phyloP scores from a whole-genome alignment of 2,113 vertebrate species.

The Podarcis muralis region DNA sequence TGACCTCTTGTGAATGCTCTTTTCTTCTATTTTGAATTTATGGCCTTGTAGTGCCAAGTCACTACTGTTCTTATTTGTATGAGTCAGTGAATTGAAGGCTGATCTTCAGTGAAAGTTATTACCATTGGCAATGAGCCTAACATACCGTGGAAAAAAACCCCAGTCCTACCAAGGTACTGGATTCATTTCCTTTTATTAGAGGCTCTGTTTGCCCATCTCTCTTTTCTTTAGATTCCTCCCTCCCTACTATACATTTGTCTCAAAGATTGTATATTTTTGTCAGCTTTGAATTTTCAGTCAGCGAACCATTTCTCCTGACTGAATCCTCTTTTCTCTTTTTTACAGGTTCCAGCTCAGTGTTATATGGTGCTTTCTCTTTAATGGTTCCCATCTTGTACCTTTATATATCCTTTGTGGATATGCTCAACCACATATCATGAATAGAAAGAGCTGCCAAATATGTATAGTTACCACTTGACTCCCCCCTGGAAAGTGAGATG shows the following conservation, averaged over 20 bases:
- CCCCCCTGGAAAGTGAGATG: not conserved
- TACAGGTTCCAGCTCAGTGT: not conserved
- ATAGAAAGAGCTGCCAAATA: conserved; percentile 3
- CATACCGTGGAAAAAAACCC: not conserved
- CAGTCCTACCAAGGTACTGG: not conserved
- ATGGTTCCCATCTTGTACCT: not conserved
- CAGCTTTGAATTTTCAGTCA: conserved; percentile 12
- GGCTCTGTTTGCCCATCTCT: not conserved
- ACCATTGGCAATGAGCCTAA: conserved; percentile 8
- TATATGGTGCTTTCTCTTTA: not conserved
- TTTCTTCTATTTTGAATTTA: not conserved
- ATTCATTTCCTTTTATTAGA: conserved; percentile 19
- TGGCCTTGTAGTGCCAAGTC: not conserved
- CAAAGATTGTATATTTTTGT: conserved; percentile 19
- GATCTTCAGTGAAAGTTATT: conserved; percentile 5
- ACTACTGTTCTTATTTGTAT: not conserved
- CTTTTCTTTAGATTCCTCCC: not conserved
- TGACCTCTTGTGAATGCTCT: conserved; percentile 24
- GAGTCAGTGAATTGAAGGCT: conserved; percentile 46
- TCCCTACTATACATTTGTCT: not conserved
- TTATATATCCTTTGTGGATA: conserved; percentile 23
- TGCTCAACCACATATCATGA: conserved; percentile 1
- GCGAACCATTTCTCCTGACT: not conserved
- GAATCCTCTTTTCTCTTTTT: not conserved
- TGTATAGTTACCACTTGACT: not conserved